Conservation (phyloP, 2,113 vertebrate species). For the Heterotis niloticus region DNA sequence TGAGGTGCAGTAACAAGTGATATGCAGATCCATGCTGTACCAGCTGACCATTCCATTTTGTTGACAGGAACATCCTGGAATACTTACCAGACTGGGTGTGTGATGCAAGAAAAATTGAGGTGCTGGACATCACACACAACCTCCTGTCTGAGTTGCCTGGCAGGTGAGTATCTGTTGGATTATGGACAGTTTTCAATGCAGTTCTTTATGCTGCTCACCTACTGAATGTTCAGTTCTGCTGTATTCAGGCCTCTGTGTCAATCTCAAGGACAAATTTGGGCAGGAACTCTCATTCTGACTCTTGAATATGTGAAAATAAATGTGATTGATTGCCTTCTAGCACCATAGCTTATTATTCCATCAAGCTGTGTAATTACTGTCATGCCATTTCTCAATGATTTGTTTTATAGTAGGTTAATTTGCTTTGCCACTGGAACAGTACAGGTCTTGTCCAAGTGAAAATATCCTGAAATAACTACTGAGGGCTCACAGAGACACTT, state of each 20-base stretch:
- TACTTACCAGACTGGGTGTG: constrained; percentile 88
- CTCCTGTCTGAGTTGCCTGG: constrained; percentile 77
- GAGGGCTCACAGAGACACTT: not conserved
- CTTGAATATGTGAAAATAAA: not conserved
- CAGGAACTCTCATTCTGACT: not conserved
- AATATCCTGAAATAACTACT: constrained; percentile 16
- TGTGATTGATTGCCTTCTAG: too few relatives aligned
- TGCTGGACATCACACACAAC: constrained; percentile 84
- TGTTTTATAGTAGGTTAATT: constrained; percentile 26
- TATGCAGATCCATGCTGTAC: not conserved
- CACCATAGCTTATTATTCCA: not conserved
- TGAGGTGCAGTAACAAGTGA: too few relatives aligned
- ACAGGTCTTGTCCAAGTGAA: constrained; percentile 17
- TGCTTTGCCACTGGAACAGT: constrained; percentile 7
- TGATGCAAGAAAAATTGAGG: constrained; percentile 89
- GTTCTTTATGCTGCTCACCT: not conserved
- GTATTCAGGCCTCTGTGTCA: not conserved
- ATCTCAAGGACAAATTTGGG: not conserved
- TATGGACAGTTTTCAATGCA: not conserved
- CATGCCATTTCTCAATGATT: constrained; percentile 23
- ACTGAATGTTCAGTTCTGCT: not conserved
- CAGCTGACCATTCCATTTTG: not conserved
- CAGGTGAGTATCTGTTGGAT: constrained; percentile 62
- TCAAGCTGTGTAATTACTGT: not conserved
- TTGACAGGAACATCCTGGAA: constrained; percentile 82